Evolutionary conservation across 2,797 vertebrate genomes (phyloP).

Genomic region (Galagoides demidoff): DNA sequence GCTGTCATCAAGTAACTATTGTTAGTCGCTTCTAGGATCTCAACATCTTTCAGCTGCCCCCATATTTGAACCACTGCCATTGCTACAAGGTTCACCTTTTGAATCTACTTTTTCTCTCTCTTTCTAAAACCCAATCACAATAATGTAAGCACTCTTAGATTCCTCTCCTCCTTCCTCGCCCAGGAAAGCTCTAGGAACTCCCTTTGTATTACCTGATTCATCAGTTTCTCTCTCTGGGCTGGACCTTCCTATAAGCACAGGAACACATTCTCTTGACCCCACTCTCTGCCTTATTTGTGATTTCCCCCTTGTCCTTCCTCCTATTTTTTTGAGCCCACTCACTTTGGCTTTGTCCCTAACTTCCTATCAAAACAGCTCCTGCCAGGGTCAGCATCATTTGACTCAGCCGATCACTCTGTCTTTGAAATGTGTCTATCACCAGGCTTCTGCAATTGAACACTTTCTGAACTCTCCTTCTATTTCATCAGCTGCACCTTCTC

Average conservation of each 20-base stretch:
- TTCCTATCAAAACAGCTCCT: not conserved
- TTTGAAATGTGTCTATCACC: not conserved
- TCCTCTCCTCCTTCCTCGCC: not conserved
- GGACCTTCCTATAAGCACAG: not conserved
- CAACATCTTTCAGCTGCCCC: not conserved
- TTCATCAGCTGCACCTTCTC: not conserved
- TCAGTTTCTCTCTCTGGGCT: not conserved
- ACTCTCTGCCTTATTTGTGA: not conserved
- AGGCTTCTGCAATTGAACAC: not conserved
- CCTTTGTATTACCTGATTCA: not conserved
- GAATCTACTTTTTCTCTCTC: not conserved
- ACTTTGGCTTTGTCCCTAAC: not conserved
- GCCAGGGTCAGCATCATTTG: not conserved
- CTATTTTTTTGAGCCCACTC: not conserved
- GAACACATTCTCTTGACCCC: not conserved
- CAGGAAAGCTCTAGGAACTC: not conserved
- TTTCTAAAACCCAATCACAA: not conserved
- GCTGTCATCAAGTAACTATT: not conserved
- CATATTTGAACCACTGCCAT: not conserved
- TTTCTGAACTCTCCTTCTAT: not conserved
- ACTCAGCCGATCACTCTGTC: not conserved
- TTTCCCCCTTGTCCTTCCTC: not conserved
- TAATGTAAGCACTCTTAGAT: not conserved
- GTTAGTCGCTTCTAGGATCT: not conserved
- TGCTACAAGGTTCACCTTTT: not conserved